Percentiles rank a stretch among this genome's conserved stretches.
These are phyloP conservation scores for Halcyon badia DNA, from an alignment of 2,797 vertebrate species.

Conservation along the genomic window DNA sequence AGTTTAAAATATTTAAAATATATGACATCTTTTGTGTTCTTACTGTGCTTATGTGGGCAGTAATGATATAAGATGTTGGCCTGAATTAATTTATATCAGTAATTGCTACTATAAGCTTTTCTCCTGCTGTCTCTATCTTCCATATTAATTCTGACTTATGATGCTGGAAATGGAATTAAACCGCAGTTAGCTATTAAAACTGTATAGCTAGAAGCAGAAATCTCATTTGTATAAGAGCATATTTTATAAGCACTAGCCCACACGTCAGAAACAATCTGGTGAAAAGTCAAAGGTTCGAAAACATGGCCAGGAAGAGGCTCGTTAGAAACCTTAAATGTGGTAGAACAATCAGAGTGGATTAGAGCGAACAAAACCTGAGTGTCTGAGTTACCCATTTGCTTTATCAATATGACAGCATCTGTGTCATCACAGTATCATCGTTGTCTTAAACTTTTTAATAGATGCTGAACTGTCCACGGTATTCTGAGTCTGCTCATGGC, in stretches of 20 bases:
- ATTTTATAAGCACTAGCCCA: background rate
- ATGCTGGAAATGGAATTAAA: background rate
- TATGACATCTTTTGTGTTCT: constrained; percentile 16
- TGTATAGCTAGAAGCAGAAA: background rate
- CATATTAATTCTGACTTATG: background rate
- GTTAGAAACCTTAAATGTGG: background rate
- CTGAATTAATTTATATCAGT: constrained; percentile 19
- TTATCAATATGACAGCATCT: background rate
- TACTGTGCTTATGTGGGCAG: background rate
- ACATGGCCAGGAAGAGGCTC: background rate
- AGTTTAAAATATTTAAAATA: constrained; percentile 30
- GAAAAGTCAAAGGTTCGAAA: background rate
- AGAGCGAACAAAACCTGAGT: background rate
- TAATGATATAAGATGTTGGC: background rate
- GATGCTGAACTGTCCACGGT: background rate
- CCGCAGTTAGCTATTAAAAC: background rate
- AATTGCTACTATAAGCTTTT: background rate
- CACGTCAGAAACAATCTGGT: background rate
- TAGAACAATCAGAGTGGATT: background rate
- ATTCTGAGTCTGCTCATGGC: background rate
- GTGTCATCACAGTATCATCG: background rate
- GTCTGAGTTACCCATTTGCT: background rate
- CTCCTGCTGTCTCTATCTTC: background rate
- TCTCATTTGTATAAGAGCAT: background rate
- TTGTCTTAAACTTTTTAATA: background rate